These are phyloP conservation scores for Drosophila trapezifrons DNA, from an alignment of 1,140 invertebrate genomes.

Conservation along the genomic window DNA sequence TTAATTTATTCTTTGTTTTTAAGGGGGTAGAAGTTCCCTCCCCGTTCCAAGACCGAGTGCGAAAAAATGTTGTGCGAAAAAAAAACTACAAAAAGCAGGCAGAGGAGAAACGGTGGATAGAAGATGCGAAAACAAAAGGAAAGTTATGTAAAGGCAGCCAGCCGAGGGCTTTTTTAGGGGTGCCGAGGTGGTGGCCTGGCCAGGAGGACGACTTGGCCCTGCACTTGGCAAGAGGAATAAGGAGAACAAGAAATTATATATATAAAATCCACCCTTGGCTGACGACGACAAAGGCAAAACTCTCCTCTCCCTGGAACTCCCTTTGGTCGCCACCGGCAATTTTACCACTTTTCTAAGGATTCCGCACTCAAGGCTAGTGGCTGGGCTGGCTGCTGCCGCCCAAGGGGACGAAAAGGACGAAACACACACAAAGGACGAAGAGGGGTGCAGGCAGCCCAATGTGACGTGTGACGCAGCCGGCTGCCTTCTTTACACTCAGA, in stretches of 20 bases:
- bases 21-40: constrained; percentile 31
- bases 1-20: constrained; percentile 36
- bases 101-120: constrained; percentile 21
- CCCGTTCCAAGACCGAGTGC: constrained; percentile 28
- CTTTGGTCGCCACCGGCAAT: constrained; percentile 63
- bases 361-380: constrained; percentile 69
- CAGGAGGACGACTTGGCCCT: constrained; percentile 42
- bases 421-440: constrained; percentile 9
- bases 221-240: constrained; percentile 56
- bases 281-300: constrained; percentile 28
- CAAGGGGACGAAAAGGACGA: neutral
- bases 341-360: constrained; percentile 82
- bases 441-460: constrained; percentile 17
- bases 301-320: constrained; percentile 11
- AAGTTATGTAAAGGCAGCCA: constrained; percentile 44
- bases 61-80: constrained; percentile 48
- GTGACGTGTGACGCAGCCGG: constrained; percentile 29
- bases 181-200: constrained; percentile 11
- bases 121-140: constrained; percentile 64
- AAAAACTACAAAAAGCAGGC: constrained; percentile 37
- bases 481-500: constrained; percentile 10
- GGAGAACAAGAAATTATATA: constrained; percentile 12
- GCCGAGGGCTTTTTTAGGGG: constrained; percentile 5
- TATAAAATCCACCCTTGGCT: constrained; percentile 69
- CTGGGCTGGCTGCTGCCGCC: constrained; percentile 5